Percentiles rank a stretch among this genome's conserved stretches.
phyloP scores from a whole-genome alignment of 2,113 vertebrate species.

The Grantiella picta region DNA sequence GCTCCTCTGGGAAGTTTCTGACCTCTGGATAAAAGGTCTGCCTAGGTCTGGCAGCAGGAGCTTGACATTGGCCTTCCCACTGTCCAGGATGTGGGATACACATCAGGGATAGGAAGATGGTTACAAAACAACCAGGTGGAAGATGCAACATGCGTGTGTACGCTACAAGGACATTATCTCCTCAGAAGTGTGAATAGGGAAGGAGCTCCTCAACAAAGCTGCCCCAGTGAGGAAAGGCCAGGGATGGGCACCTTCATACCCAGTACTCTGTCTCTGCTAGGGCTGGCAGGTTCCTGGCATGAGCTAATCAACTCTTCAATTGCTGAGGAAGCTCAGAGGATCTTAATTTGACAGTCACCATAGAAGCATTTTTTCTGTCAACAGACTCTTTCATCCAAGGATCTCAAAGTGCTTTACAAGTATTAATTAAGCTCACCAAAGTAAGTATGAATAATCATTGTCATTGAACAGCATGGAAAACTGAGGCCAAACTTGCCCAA shows the following conservation, averaged over 20 bases:
- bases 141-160: accelerated
- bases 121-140: neutral
- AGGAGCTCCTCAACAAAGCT: neutral
- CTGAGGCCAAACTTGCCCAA: neutral
- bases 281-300: neutral
- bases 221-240: neutral
- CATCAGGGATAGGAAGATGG: neutral
- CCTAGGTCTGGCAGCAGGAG: accelerated
- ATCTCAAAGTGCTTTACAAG: slow-evolving; percentile 1
- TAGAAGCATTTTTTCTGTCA: slow-evolving; percentile 38
- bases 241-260: neutral
- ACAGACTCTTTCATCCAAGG: slow-evolving; percentile 37
- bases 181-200: neutral
- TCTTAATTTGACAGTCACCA: slow-evolving; percentile 25
- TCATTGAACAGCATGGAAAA: neutral
- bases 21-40: neutral
- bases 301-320: slow-evolving; percentile 21
- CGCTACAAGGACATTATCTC: neutral
- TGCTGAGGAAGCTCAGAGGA: slow-evolving; percentile 13
- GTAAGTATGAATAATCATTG: slow-evolving; percentile 22
- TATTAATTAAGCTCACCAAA: slow-evolving; percentile 44
- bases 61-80: accelerated
- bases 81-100: neutral
- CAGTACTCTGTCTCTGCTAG: neutral
- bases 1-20: neutral